Conservation (phyloP, 1,140 invertebrate genomes). For the Drosophila biarmipes region DNA sequence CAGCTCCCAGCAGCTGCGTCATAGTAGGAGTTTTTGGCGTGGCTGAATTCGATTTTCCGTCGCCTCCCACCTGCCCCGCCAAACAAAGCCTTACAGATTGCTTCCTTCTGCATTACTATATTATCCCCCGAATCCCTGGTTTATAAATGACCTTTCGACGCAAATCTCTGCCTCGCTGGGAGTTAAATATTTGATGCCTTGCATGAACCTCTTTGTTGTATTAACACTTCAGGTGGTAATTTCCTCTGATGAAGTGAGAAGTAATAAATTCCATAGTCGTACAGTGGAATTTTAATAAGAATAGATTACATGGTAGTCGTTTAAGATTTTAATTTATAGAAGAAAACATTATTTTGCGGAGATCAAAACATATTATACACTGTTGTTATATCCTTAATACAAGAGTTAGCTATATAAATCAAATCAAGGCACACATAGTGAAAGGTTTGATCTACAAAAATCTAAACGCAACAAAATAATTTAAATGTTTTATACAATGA, state of each 20-base stretch:
- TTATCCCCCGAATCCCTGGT: not conserved
- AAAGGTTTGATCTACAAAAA: no score
- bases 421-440: no score
- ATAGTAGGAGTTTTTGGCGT: constrained; percentile 62
- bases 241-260: not conserved
- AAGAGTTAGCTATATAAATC: no score
- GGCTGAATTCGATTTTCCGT: constrained; percentile 61
- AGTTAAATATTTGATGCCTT: not conserved
- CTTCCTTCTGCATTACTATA: not conserved
- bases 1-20: constrained; percentile 63
- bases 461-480: no score
- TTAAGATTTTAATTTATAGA: not conserved
- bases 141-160: not conserved
- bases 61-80: constrained; percentile 3
- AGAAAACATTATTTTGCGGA: not conserved
- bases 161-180: not conserved
- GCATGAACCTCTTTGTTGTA: not conserved
- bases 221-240: not conserved
- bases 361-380: no score
- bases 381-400: not conserved
- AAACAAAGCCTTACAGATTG: not conserved
- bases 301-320: no score
- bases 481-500: no score
- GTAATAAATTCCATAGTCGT: not conserved
- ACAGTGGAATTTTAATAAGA: not conserved